Evolutionary conservation across 2,113 vertebrate species (phyloP), one percentile per base, ranked within the genome.

Genomic region (Oncorhynchus gorbuscha): DNA sequence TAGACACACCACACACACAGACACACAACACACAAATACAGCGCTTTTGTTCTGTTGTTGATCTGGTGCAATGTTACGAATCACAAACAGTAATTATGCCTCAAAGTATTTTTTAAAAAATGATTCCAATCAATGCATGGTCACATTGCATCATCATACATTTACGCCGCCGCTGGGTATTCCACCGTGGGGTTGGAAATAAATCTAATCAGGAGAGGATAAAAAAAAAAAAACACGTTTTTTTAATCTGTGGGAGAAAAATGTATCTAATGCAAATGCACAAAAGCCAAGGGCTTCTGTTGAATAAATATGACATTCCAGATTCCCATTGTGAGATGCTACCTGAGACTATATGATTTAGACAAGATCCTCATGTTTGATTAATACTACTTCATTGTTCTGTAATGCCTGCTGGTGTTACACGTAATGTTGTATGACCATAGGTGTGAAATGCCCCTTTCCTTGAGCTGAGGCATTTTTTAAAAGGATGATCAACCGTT

Each of bases 141-240:
- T 87, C 76, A 55, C 58, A 76, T 79, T 85, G 72, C 80, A 80
- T 71, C 75, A 78, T 62, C 67, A 3, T 26, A 73, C n/a, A 62
- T 45, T 45, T 67, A 32, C 73, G 9, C 32, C 16, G 71, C 81
- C 73, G 75, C 32, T 28, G 79, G 85, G n/a, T 39, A 4, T 67
- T 83, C 73, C 30, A 22, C 68, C 69, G 66, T 26, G 71, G 55
- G 73, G 69, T 16, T 55, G 51, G 48, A 22, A 59, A 78, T 79
- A 83, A 80, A 88, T 77, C 76, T 76, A 84, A 9, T 35, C 7
- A 16, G 20, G 9, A 45, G 3, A 45, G 12, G 12, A 26, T 24
- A 24, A 24, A 24, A 24, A 24, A 24, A 24, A 24, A 1, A 24
- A n/a, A n/a, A n/a, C n/a, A 24, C 24, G 24, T 24, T 24, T 26